A percentile compares a stretch with the other conserved stretches of the same genome.
These are phyloP conservation scores for Aythya baeri DNA, from an alignment of 2,113 vertebrate genomes.

Conservation along the genomic window DNA sequence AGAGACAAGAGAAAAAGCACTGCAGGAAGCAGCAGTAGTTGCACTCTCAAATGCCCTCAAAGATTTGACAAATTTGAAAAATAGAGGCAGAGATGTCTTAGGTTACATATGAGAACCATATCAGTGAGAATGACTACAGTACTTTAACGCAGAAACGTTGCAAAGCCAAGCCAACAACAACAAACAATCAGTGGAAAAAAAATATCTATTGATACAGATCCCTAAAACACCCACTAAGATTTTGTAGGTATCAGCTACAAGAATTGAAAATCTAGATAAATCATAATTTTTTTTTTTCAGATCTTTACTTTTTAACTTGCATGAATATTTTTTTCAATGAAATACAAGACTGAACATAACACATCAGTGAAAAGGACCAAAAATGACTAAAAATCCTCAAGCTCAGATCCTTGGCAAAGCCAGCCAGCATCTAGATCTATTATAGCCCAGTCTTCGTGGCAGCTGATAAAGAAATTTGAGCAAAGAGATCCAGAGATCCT, in stretches of 20 bases:
- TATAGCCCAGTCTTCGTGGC: not conserved
- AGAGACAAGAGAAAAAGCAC: constrained; percentile 19
- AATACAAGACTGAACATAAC: not conserved
- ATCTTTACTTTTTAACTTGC: not conserved
- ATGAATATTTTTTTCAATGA: not conserved
- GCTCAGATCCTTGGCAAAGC: not conserved
- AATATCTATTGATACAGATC: not conserved
- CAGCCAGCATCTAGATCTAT: not conserved
- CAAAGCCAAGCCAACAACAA: not conserved
- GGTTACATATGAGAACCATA: not conserved
- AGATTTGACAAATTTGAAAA: not conserved
- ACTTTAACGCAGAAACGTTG: not conserved
- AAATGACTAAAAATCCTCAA: not conserved
- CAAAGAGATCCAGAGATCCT: not conserved
- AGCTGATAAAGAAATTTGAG: not conserved
- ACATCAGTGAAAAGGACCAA: not conserved
- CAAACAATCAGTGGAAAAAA: not conserved
- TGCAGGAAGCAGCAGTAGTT: not conserved
- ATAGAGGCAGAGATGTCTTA: not conserved
- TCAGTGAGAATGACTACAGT: not conserved
- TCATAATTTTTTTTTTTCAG: not conserved
- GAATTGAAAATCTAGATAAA: not conserved
- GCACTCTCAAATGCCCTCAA: not conserved
- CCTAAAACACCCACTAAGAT: not conserved
- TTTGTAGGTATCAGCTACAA: not conserved